Conservation (phyloP, 35 echinoderm and acorn worm genomes). For the Chiridota heheva region DNA sequence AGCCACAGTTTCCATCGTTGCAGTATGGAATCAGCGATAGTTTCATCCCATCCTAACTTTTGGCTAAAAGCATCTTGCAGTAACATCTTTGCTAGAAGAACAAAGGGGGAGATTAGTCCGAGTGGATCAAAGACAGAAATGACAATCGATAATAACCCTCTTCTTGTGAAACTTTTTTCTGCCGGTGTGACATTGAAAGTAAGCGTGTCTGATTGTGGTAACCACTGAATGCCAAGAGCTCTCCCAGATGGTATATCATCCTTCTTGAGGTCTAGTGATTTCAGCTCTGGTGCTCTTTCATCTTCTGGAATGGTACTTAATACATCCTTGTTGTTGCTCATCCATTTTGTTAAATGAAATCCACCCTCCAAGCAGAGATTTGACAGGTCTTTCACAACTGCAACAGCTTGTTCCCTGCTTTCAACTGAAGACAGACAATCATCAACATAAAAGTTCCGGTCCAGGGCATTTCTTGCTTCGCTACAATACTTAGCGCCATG, state of each 20-base stretch:
- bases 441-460: conserved; percentile 26
- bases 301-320: conserved; percentile 28
- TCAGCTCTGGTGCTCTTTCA: conserved; percentile 26
- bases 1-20: conserved; percentile 46
- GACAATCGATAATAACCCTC: conserved; percentile 39
- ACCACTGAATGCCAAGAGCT: conserved; percentile 48
- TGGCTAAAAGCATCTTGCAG: conserved; percentile 46
- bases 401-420: neutral
- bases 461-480: conserved; percentile 9
- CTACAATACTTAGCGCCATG: neutral
- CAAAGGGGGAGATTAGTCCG: conserved; percentile 33
- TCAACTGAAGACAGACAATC: conserved; percentile 8
- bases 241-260: conserved; percentile 15
- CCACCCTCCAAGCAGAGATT: conserved; percentile 33
- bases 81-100: conserved; percentile 51
- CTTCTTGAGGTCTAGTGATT: conserved; percentile 35
- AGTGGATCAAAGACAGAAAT: conserved; percentile 55
- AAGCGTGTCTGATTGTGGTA: conserved; percentile 35
- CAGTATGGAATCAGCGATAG: conserved; percentile 8
- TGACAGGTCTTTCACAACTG: conserved; percentile 4
- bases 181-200: neutral
- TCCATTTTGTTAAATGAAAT: conserved; percentile 44
- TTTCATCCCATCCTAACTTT: conserved; percentile 48
- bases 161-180: conserved; percentile 15
- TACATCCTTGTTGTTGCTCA: conserved; percentile 42